Evolutionary conservation across 64 coral and sea anemone genomes (phyloP).

Genomic region (Hydrozoanthus tunicans): DNA sequence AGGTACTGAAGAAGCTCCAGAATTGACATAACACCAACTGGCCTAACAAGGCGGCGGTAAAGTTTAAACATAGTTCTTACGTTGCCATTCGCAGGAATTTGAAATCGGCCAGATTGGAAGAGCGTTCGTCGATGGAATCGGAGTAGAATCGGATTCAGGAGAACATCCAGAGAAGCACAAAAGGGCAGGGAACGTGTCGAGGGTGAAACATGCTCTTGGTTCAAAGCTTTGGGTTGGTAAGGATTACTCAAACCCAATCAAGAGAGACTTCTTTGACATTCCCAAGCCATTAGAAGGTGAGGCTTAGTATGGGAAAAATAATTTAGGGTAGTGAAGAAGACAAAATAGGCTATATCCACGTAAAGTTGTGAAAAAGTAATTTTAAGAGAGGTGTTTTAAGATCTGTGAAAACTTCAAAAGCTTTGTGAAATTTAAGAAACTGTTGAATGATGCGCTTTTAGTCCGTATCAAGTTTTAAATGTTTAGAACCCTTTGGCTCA

Average conservation of each 20-base stretch:
- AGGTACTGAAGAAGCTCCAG: no score
- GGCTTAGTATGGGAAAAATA: background rate
- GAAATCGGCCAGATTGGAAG: conserved; percentile 56
- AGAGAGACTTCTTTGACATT: conserved; percentile 83
- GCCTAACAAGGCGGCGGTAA: no score
- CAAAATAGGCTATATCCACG: no score
- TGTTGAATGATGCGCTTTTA: no score
- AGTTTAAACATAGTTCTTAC: background rate
- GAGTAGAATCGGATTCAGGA: background rate
- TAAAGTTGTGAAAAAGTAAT: no score
- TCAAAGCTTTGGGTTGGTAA: conserved; percentile 89
- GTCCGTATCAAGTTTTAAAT: no score
- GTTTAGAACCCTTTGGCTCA: no score
- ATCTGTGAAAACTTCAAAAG: no score
- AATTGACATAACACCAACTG: no score
- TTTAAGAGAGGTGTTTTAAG: no score
- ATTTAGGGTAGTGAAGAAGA: background rate
- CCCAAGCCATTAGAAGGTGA: conserved; percentile 85
- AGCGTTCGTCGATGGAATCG: conserved; percentile 33
- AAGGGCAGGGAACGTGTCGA: background rate
- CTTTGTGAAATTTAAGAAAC: no score
- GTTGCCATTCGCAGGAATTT: conserved; percentile 16
- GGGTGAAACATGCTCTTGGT: conserved; percentile 59
- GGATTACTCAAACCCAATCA: conserved; percentile 95
- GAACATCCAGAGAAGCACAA: conserved; percentile 38